A percentile compares a stretch with the other conserved stretches of the same genome.
Conservation (phyloP, 2,888 invertebrate genomes). For the Diarsia rubi region DNA sequence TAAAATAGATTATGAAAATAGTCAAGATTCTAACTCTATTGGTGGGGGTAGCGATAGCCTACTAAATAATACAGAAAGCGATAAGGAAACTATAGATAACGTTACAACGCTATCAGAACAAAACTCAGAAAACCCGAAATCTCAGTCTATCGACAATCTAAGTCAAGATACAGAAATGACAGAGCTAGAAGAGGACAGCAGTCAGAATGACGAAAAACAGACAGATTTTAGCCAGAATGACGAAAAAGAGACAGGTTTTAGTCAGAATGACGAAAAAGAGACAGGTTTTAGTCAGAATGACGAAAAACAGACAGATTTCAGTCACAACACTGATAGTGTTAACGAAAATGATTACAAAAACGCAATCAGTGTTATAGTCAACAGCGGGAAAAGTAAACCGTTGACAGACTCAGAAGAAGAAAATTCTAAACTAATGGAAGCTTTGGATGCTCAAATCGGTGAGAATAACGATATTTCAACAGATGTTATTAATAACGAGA, state of each 20-base stretch:
- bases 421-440: conserved; percentile 35
- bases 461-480: background rate
- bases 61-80: conserved; percentile 16
- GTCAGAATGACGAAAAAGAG: background rate
- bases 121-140: conserved; percentile 16
- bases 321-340: background rate
- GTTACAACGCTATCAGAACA: conserved; percentile 17
- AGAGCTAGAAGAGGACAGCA: background rate
- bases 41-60: conserved; percentile 34
- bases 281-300: background rate
- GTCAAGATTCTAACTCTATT: conserved; percentile 38
- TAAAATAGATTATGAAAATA: conserved; percentile 19
- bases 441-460: conserved; percentile 48
- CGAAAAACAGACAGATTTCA: background rate
- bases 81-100: conserved; percentile 19
- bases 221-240: background rate
- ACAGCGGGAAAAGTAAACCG: background rate
- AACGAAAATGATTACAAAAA: conserved; percentile 23
- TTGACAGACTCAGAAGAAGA: conserved; percentile 36
- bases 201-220: background rate
- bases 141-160: conserved; percentile 10
- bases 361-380: conserved; percentile 26
- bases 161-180: conserved; percentile 31
- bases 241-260: background rate
- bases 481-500: background rate